Percentiles rank a stretch among this genome's conserved stretches.
Evolutionary conservation across 2,113 vertebrate genomes (phyloP).

Genomic region (Pangasianodon gigas): DNA sequence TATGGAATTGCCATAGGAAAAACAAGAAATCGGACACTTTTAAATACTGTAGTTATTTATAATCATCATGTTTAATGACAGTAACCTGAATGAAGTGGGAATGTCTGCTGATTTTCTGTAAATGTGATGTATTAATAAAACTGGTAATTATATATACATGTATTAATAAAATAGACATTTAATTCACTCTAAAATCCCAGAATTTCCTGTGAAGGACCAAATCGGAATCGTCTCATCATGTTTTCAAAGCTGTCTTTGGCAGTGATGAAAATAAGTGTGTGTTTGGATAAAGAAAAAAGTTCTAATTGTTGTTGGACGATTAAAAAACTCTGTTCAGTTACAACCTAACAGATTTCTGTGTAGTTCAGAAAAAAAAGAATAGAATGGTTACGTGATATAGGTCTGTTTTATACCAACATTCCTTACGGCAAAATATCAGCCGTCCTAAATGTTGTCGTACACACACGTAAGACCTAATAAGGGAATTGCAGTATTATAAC

Average conservation of each 20-base stretch:
- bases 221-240: not conserved
- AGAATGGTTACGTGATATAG: not conserved
- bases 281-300: not conserved
- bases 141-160: not conserved
- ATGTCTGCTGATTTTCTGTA: not conserved
- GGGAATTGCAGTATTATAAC: not conserved
- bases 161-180: not conserved
- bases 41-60: not conserved
- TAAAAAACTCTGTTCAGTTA: not conserved
- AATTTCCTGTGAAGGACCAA: not conserved
- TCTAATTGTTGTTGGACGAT: not conserved
- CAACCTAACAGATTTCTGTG: not conserved
- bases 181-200: not conserved
- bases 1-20: not conserved
- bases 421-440: not conserved
- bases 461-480: not conserved
- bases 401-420: not conserved
- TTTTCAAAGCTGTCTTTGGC: not conserved
- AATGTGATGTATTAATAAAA: not conserved
- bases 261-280: not conserved
- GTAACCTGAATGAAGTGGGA: not conserved
- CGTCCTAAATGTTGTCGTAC: not conserved
- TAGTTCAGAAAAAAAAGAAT: not conserved
- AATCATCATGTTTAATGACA: not conserved
- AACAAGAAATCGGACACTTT: too few species aligned